These are phyloP conservation scores for Lepidochrysops patricia DNA, from an alignment of 2,888 invertebrate genomes.

Conservation along the genomic window DNA sequence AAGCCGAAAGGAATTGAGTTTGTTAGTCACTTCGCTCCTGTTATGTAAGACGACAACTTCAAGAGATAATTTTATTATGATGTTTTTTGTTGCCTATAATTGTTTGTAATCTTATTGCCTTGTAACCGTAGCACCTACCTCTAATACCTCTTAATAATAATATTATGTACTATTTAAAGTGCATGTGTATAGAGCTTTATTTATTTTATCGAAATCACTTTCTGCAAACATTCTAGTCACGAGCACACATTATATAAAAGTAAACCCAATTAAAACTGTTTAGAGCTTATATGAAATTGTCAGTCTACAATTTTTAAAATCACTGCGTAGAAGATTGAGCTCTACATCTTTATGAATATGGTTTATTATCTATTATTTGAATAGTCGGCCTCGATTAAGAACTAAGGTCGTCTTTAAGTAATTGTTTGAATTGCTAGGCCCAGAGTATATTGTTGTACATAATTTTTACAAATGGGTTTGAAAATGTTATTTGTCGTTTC, in stretches of 20 bases:
- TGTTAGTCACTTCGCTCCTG: too few species aligned
- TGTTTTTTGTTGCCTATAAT: too few species aligned
- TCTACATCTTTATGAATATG: not conserved
- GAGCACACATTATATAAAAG: not conserved
- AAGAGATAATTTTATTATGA: too few species aligned
- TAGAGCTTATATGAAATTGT: not conserved
- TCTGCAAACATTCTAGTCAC: not conserved
- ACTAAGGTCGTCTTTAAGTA: conserved; percentile 11
- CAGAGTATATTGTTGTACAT: not conserved
- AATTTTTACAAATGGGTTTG: not conserved
- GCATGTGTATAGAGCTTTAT: not conserved
- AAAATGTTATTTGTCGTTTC: not conserved
- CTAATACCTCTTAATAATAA: too few species aligned
- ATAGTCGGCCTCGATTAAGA: not conserved
- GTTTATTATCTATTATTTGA: not conserved
- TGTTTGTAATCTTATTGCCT: too few species aligned
- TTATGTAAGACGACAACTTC: too few species aligned
- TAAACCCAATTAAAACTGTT: not conserved
- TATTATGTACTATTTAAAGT: too few species aligned
- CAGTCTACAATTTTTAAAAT: not conserved
- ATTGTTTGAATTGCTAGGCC: not conserved
- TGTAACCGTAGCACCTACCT: too few species aligned
- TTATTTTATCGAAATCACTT: not conserved
- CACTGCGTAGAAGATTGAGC: not conserved
- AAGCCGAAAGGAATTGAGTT: too few species aligned